phyloP scores from a whole-genome alignment of 1,140 invertebrate genomes.

The Bombyx mori region ASM3026992v2 NC_085127.1:11721501-11722000 shows the following conservation, averaged over 20 bases:
- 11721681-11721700: no score
- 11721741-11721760: conserved; percentile 2
- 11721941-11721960: conserved; percentile 57
- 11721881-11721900: conserved; percentile 48
- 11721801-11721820: conserved; percentile 28
- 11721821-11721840: conserved; percentile 20
- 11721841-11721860: conserved; percentile 34
- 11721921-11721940: conserved; percentile 28
- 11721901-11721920: conserved; percentile 20
- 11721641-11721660: neutral
- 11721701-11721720: no score
- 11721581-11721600: no score
- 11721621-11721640: no score
- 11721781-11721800: conserved; percentile 29
- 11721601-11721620: no score
- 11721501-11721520: neutral
- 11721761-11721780: conserved; percentile 30
- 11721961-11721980: conserved; percentile 25
- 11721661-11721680: no score
- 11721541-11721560: neutral
- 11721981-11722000: conserved; percentile 30
- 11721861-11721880: conserved; percentile 40
- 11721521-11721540: no score
- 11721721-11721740: no score
- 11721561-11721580: no score